Percentiles rank a stretch among this genome's conserved stretches.
Conservation (phyloP, 2,888 invertebrate genomes). For the Drymonia ruficornis region DNA sequence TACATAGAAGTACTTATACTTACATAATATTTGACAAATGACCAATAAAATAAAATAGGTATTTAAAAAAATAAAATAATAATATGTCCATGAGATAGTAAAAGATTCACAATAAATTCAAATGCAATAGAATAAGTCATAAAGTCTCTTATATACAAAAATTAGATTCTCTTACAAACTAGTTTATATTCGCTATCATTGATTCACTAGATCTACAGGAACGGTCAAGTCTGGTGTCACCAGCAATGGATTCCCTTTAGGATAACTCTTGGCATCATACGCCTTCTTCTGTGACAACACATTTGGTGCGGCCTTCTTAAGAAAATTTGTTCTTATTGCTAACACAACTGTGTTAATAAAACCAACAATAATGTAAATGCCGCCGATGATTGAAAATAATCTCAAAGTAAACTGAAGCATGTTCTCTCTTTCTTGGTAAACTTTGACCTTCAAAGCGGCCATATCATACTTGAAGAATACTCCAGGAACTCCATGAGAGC, state of each 20-base stretch:
- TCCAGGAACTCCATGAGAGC: constrained; percentile 97
- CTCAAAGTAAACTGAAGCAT: constrained; percentile 92
- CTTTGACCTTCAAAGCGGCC: constrained; percentile 94
- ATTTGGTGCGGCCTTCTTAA: constrained; percentile 41
- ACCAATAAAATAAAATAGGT: not conserved
- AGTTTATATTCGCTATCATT: constrained; percentile 53
- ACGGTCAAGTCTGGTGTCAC: constrained; percentile 64
- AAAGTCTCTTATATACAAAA: constrained; percentile 39
- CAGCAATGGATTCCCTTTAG: constrained; percentile 60
- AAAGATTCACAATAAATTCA: not conserved
- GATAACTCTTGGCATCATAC: constrained; percentile 36
- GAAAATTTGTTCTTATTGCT: constrained; percentile 50
- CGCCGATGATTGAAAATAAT: constrained; percentile 96
- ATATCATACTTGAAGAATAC: constrained; percentile 98
- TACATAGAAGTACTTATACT: no score
- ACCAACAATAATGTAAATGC: constrained; percentile 95
- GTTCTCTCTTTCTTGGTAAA: constrained; percentile 91
- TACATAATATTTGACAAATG: no score
- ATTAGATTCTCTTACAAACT: constrained; percentile 22
- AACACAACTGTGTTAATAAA: constrained; percentile 67
- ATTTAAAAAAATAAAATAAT: not conserved
- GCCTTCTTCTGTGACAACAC: constrained; percentile 35
- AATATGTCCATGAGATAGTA: not conserved
- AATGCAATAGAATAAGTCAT: constrained; percentile 14
- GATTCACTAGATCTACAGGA: constrained; percentile 66